phyloP scores from a whole-genome alignment of 2,888 invertebrate genomes.

The Lampropteryx suffumata region DNA sequence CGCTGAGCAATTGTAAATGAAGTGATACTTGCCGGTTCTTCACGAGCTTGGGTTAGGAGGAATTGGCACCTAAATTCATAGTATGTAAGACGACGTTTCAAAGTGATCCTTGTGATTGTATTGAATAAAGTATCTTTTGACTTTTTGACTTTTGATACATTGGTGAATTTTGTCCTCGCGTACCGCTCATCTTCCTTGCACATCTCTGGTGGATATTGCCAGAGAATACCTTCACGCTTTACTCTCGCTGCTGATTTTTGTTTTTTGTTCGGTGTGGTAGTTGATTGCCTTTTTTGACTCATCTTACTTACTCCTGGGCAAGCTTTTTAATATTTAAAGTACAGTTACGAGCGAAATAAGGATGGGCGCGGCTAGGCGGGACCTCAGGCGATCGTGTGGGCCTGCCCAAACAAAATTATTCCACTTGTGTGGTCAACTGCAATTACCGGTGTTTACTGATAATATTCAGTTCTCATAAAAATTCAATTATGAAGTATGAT shows the following conservation, averaged over 20 bases:
- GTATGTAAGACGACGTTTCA: too few relatives aligned
- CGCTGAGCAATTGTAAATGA: too few relatives aligned
- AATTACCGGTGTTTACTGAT: conserved; percentile 40
- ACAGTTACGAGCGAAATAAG: conserved; percentile 27
- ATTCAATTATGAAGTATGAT: conserved; percentile 16
- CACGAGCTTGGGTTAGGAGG: too few relatives aligned
- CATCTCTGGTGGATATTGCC: too few relatives aligned
- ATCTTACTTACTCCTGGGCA: conserved; percentile 18
- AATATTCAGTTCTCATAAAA: conserved; percentile 24
- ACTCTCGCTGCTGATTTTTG: background rate
- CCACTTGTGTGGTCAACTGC: conserved; percentile 62
- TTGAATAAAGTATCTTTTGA: too few relatives aligned
- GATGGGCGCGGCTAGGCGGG: conserved; percentile 52
- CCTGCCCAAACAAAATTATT: conserved; percentile 52
- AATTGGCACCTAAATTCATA: too few relatives aligned
- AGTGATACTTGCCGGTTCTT: too few relatives aligned
- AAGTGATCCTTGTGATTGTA: too few relatives aligned
- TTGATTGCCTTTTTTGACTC: conserved; percentile 13
- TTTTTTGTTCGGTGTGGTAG: conserved; percentile 6
- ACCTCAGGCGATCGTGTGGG: conserved; percentile 52
- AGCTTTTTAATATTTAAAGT: conserved; percentile 29
- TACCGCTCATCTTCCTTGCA: too few relatives aligned
- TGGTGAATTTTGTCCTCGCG: too few relatives aligned
- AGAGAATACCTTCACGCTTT: background rate
- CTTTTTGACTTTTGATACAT: too few relatives aligned